These are phyloP conservation scores for Mastomys coucha DNA, from an alignment of 2,113 vertebrate species.

Conservation along the genomic window DNA sequence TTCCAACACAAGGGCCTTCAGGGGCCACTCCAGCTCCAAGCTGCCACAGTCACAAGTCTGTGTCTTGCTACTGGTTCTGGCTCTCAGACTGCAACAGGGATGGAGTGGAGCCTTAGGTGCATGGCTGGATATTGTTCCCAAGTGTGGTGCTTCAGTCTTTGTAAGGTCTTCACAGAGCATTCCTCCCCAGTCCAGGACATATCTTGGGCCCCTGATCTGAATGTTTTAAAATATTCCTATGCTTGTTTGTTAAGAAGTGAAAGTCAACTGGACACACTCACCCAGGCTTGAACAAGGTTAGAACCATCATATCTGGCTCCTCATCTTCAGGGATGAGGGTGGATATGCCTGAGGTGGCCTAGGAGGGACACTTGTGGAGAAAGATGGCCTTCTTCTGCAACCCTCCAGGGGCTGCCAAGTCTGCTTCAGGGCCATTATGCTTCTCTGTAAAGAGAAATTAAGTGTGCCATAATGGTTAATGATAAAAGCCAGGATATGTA, in stretches of 20 bases:
- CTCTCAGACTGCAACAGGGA: not conserved
- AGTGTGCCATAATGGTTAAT: not conserved
- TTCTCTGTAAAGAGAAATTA: not conserved
- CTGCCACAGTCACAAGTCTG: rapidly evolving
- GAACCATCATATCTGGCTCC: no score
- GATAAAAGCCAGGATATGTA: not conserved
- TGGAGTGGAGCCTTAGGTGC: not conserved
- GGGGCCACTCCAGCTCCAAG: not conserved
- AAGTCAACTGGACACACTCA: not conserved
- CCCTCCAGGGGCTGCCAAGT: not conserved
- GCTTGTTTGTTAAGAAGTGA: not conserved
- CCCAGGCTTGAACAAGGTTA: not conserved
- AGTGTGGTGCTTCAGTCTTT: not conserved
- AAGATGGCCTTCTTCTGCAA: no score
- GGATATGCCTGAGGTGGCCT: not conserved
- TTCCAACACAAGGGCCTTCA: not conserved
- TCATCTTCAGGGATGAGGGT: not conserved
- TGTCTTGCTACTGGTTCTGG: no score
- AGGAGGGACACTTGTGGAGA: not conserved
- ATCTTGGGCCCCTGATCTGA: not conserved
- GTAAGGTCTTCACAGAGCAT: not conserved
- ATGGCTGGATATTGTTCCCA: not conserved
- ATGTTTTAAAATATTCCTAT: not conserved
- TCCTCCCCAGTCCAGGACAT: not conserved
- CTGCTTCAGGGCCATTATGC: not conserved